These are phyloP conservation scores for Rhabditoides inermis DNA, from an alignment of 2,888 invertebrate genomes.

Conservation along the genomic window DNA sequence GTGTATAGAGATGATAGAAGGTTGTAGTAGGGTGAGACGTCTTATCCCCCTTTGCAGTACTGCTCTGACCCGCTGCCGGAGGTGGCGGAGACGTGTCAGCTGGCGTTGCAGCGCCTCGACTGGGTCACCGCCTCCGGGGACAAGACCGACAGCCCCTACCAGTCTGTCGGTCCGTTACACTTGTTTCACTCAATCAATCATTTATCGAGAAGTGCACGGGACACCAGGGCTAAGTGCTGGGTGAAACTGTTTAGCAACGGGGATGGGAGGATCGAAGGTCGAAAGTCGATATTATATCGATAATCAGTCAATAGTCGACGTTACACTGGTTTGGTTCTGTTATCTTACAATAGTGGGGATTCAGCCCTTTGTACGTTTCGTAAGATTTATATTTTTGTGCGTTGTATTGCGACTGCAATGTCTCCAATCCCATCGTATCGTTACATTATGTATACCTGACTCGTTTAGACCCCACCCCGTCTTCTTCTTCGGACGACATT, in stretches of 20 bases:
- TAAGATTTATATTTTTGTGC: too few species aligned
- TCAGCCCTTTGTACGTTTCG: too few species aligned
- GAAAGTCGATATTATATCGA: too few species aligned
- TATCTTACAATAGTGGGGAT: too few species aligned
- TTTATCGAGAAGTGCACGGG: too few species aligned
- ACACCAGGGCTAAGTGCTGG: too few species aligned
- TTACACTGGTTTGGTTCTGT: background rate
- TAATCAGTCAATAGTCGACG: too few species aligned
- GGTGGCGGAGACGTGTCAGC: constrained; percentile 77
- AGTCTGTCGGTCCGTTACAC: constrained; percentile 64
- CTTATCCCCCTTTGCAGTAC: background rate
- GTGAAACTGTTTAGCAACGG: too few species aligned
- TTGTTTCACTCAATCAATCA: too few species aligned
- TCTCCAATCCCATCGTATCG: background rate
- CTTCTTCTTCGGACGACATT: constrained; percentile 58
- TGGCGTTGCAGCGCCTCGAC: constrained; percentile 74
- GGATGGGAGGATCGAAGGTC: too few species aligned
- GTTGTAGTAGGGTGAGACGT: constrained; percentile 17
- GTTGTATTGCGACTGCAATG: background rate
- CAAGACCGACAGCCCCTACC: constrained; percentile 66
- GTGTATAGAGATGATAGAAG: too few species aligned
- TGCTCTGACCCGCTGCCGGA: constrained; percentile 66
- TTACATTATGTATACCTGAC: background rate
- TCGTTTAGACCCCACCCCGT: constrained; percentile 73
- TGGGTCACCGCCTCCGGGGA: constrained; percentile 59